phyloP scores from a whole-genome alignment of 2,113 vertebrate species.

The Lagopus muta region DNA sequence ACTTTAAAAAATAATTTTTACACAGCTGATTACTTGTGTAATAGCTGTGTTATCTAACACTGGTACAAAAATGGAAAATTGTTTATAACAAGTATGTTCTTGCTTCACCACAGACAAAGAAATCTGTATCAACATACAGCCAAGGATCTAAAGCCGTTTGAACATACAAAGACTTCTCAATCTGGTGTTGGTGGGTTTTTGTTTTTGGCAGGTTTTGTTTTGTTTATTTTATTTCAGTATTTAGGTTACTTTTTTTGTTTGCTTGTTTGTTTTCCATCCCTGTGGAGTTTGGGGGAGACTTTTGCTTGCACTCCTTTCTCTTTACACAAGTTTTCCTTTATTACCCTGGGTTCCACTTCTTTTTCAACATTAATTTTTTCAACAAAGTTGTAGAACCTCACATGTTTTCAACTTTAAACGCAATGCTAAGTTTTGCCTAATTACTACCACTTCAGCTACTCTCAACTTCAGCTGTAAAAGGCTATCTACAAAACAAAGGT shows the following conservation, averaged over 20 bases:
- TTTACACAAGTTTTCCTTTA: background rate
- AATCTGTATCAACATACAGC: background rate
- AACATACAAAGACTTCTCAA: background rate
- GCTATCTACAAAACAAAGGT: background rate
- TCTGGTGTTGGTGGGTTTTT: background rate
- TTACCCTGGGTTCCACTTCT: background rate
- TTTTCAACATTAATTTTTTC: background rate
- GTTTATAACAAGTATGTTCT: background rate
- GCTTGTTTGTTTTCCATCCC: background rate
- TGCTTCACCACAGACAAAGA: background rate
- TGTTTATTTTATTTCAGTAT: background rate
- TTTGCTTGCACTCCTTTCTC: background rate
- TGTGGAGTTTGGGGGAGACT: background rate
- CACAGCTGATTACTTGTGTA: background rate
- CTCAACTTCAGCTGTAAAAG: background rate
- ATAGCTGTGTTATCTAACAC: background rate
- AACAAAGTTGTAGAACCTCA: no score
- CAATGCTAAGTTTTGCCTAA: background rate
- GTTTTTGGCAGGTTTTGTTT: background rate
- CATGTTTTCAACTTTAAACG: background rate
- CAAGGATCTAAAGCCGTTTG: background rate
- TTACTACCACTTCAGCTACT: background rate
- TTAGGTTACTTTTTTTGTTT: background rate
- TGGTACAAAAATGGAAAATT: background rate
- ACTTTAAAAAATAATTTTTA: background rate